These are phyloP conservation scores for Verasper variegatus DNA, from an alignment of 2,113 vertebrate genomes.

Conservation along the genomic window DNA sequence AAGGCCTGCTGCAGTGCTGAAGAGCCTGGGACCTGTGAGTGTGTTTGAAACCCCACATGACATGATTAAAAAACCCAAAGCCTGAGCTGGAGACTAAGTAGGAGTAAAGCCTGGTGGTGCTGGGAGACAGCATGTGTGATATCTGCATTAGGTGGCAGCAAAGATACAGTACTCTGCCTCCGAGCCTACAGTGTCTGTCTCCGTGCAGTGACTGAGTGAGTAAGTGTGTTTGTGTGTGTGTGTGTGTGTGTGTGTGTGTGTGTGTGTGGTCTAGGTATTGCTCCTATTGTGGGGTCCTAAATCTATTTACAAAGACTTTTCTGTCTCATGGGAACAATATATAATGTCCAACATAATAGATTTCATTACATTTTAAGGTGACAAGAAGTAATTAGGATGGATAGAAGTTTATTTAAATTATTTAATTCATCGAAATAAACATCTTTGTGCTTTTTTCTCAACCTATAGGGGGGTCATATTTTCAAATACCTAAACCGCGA, in stretches of 20 bases:
- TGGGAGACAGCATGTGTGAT: constrained; percentile 68
- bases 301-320: neutral
- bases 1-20: constrained; percentile 62
- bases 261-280: neutral
- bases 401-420: no score
- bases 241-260: constrained; percentile 21
- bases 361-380: no score
- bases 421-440: no score
- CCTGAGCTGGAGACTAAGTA: constrained; percentile 68
- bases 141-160: constrained; percentile 88
- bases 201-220: constrained; percentile 5
- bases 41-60: constrained; percentile 63
- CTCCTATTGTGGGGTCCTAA: neutral
- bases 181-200: constrained; percentile 23
- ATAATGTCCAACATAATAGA: no score
- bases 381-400: no score
- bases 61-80: constrained; percentile 62
- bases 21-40: constrained; percentile 54
- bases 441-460: no score
- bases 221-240: constrained; percentile 17
- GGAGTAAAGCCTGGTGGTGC: constrained; percentile 63
- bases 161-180: constrained; percentile 79
- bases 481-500: no score
- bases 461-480: no score
- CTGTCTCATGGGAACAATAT: neutral